These are phyloP conservation scores for Polypterus senegalus DNA, from an alignment of 2,113 vertebrate genomes.

Conservation along the genomic window DNA sequence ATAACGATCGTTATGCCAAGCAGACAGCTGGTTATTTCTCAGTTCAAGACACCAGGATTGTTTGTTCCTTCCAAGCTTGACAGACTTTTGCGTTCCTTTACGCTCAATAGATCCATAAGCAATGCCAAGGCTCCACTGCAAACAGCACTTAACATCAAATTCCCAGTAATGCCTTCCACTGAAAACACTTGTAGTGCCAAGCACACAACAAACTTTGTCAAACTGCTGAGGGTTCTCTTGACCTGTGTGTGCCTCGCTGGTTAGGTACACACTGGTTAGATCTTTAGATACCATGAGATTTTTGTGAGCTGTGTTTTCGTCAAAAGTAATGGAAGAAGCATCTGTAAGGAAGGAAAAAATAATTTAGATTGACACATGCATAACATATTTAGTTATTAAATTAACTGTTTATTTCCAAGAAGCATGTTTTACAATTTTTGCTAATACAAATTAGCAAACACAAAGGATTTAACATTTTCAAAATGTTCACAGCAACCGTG, in stretches of 20 bases:
- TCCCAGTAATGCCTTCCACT: slow-evolving; percentile 45
- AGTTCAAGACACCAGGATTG: slow-evolving; percentile 55
- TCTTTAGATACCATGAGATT: slow-evolving; percentile 32
- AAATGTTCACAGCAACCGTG: too few relatives aligned
- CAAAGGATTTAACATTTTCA: too few relatives aligned
- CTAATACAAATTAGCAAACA: too few relatives aligned
- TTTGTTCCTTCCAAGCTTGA: slow-evolving; percentile 50
- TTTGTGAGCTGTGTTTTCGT: slow-evolving; percentile 36
- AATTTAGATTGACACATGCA: neutral
- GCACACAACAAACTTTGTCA: slow-evolving; percentile 44
- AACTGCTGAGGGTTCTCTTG: slow-evolving; percentile 42
- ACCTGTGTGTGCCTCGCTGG: neutral
- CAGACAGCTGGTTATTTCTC: slow-evolving; percentile 24
- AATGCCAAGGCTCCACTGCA: slow-evolving; percentile 46
- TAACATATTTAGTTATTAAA: neutral
- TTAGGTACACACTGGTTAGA: slow-evolving; percentile 28
- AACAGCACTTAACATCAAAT: slow-evolving; percentile 40
- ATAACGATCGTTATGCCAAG: slow-evolving; percentile 47
- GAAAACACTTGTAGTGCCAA: slow-evolving; percentile 28
- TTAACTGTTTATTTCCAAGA: too few relatives aligned
- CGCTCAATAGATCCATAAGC: slow-evolving; percentile 37
- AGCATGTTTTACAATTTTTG: too few relatives aligned
- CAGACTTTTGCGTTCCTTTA: slow-evolving; percentile 41
- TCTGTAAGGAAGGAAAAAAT: slow-evolving; percentile 25
- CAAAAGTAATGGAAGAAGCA: slow-evolving; percentile 26